A percentile compares a stretch with the other conserved stretches of the same genome.
Evolutionary conservation across 2,113 vertebrate genomes (phyloP).

Genomic region (Asarcornis scutulata): DNA sequence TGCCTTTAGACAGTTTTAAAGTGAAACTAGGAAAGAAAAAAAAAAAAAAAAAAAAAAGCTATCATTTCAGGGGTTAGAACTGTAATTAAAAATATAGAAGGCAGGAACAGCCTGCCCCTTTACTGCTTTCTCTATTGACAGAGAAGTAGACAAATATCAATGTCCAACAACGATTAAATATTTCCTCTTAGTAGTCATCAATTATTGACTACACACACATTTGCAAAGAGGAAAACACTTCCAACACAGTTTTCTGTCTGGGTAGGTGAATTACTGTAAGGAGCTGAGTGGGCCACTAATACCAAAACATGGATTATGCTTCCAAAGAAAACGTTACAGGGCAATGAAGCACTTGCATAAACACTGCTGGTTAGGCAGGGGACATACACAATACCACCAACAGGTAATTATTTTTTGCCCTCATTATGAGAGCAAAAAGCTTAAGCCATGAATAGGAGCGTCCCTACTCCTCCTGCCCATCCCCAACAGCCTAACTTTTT

Average conservation of each 20-base stretch:
- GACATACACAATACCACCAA: not conserved
- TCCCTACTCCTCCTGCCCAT: not conserved
- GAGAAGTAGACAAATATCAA: conserved; percentile 24
- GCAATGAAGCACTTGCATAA: not conserved
- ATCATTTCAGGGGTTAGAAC: not conserved
- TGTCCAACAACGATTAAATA: conserved; percentile 6
- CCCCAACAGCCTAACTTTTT: not conserved
- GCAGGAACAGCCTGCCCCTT: not conserved
- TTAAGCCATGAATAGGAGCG: fast-evolving
- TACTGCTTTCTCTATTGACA: not conserved
- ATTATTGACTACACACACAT: conserved; percentile 12
- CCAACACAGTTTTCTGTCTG: not conserved
- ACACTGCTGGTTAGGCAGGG: not conserved
- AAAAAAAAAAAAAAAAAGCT: not conserved
- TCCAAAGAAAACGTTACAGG: not conserved
- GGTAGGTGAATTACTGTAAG: not conserved
- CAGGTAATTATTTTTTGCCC: not conserved
- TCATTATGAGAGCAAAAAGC: not conserved
- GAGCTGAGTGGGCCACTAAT: conserved; percentile 35
- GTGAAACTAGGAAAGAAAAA: not conserved
- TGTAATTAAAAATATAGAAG: not conserved
- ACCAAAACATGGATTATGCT: not conserved
- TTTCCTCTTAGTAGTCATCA: conserved; percentile 20
- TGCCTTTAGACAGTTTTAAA: not conserved
- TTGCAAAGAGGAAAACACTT: conserved; percentile 1